Base-by-base conservation (phyloP, 2,888 invertebrate species). In the Leptothorax acervorum region DNA sequence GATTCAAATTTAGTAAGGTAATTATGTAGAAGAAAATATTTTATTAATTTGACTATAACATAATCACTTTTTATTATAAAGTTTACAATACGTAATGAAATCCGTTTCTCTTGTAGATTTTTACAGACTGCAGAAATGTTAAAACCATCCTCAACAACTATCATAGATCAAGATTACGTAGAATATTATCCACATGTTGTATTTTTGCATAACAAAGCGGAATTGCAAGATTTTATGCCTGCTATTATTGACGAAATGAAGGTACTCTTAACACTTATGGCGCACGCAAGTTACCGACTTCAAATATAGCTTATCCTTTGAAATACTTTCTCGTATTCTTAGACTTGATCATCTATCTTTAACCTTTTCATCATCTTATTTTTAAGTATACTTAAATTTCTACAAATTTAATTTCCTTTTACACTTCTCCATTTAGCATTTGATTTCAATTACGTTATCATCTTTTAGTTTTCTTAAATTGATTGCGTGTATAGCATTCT, bases 51-150 rank as follows among this genome's bases (percentile, higher is more conserved):
- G 1, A n/a, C 45, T 39, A 3, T 15, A 68, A 65, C 9, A 66
- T 74, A 60, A 70, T 31, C 35, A 35, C 6, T 88, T 82, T 73
- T 75, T 76, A 51, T 70, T 53, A 53, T 5, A 9, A 68, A 68
- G 3, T n/a, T 18, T 66, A 51, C 39, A 28, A 23, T 23, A 18
- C 3, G 45, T 31, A 55, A 57, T 70, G 9, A 63, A 68, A 51
- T 48, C 15, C 57, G 15, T 51, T 55, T 66, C 6, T 68, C 8
- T 94, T 92, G 23, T 93, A 97, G 98, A 92, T 97, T 97, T 94
- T 95, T 98, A 15, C 97, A 97, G 95, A 96, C 97, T 65, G 98
- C 98, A 28, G 98, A 98, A 95, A 98, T 98, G 98, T 95, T 98
- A 88, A 98, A 97, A 94, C 98, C 98, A 0, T 96, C 97, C 0